Percentiles rank a stretch among this genome's conserved stretches.
phyloP scores from a whole-genome alignment of 2,797 vertebrate species.

The Sus cebifrons region DNA sequence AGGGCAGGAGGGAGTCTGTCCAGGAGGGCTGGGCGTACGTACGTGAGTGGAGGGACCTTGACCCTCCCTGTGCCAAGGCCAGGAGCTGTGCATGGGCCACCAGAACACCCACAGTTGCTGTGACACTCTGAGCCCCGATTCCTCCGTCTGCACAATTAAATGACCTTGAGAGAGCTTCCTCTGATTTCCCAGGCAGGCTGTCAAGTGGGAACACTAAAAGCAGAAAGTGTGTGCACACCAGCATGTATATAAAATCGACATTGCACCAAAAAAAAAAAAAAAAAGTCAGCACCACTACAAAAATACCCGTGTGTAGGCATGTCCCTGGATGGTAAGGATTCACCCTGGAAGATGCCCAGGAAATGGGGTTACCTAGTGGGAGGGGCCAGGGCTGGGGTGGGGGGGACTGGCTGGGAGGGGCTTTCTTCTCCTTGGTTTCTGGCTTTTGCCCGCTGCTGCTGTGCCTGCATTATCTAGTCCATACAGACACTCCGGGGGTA shows the following conservation, averaged over 20 bases:
- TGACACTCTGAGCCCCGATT: neutral
- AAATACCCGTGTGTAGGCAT: fast-evolving
- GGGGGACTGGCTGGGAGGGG: neutral
- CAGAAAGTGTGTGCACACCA: neutral
- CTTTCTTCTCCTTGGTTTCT: neutral
- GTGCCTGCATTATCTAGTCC: fast-evolving
- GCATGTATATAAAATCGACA: neutral
- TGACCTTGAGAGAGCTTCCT: neutral
- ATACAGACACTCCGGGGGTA: neutral
- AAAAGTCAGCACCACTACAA: neutral
- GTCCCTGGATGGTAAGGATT: neutral
- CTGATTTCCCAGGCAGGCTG: neutral
- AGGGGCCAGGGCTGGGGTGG: neutral
- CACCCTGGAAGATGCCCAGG: neutral
- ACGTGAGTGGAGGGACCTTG: fast-evolving
- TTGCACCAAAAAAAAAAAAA: neutral
- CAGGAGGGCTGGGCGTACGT: neutral
- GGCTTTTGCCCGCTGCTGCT: fast-evolving
- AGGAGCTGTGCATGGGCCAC: fast-evolving
- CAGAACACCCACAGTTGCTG: neutral
- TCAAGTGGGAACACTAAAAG: neutral
- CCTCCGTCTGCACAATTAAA: neutral
- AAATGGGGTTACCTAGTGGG: neutral
- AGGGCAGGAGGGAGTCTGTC: neutral
- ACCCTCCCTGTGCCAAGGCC: fast-evolving